phyloP scores from a whole-genome alignment of 2,888 invertebrate genomes.

The Empis livida region DNA sequence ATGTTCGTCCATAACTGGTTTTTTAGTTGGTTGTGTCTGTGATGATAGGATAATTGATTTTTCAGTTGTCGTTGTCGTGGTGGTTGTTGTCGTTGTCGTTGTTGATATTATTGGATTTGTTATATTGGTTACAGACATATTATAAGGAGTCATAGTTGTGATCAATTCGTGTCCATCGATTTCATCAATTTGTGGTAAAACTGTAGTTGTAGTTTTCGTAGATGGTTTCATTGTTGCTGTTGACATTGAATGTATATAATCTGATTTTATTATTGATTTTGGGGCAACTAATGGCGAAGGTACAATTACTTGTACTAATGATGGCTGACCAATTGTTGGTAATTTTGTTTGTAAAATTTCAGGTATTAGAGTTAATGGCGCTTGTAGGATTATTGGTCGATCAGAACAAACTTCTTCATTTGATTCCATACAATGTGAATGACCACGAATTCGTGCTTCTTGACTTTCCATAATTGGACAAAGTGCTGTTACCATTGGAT shows the following conservation, averaged over 20 bases:
- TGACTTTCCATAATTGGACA: conserved; percentile 55
- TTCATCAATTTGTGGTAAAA: background rate
- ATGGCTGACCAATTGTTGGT: conserved; percentile 16
- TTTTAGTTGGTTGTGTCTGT: conserved; percentile 8
- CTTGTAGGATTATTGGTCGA: conserved; percentile 24
- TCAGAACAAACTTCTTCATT: conserved; percentile 33
- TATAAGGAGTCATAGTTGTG: conserved; percentile 2
- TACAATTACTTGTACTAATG: conserved; percentile 26
- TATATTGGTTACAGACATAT: background rate
- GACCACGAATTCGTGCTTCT: conserved; percentile 59
- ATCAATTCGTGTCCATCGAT: conserved; percentile 1
- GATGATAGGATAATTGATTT: background rate
- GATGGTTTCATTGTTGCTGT: conserved; percentile 21
- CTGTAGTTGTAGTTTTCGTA: conserved; percentile 14
- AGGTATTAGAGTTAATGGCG: conserved; percentile 14
- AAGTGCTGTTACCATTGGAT: conserved; percentile 51
- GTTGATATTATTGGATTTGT: background rate
- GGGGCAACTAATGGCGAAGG: conserved; percentile 23
- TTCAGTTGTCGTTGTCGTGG: conserved; percentile 13
- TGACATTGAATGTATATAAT: conserved; percentile 25
- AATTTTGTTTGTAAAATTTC: conserved; percentile 11
- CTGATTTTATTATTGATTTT: conserved; percentile 19
- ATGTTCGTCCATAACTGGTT: background rate
- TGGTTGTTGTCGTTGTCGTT: conserved; percentile 4
- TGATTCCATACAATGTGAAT: conserved; percentile 42